These are phyloP conservation scores for Sinohyriopsis cumingii DNA, from an alignment of 2,888 invertebrate genomes.

Conservation along the genomic window DNA sequence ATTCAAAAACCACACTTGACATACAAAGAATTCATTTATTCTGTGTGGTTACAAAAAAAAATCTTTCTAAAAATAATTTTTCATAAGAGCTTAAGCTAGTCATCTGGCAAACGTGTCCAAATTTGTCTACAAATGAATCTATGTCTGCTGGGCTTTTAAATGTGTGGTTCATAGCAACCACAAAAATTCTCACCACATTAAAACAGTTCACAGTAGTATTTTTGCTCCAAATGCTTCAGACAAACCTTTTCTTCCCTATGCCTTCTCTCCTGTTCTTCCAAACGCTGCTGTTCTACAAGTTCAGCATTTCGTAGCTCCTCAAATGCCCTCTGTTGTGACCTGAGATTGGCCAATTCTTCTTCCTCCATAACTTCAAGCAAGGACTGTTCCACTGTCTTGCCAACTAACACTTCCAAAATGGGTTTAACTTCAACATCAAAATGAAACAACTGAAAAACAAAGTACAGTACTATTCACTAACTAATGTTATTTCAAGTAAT, in stretches of 20 bases:
- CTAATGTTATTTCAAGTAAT: background rate
- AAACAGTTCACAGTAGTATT: too few relatives aligned
- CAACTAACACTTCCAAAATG: constrained; percentile 89
- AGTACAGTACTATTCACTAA: constrained; percentile 3
- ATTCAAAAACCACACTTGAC: too few relatives aligned
- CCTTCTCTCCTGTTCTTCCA: constrained; percentile 84
- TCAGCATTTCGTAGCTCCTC: constrained; percentile 84
- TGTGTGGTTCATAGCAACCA: too few relatives aligned
- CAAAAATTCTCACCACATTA: too few relatives aligned
- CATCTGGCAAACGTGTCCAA: too few relatives aligned
- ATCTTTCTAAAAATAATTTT: too few relatives aligned
- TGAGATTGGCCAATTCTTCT: constrained; percentile 88
- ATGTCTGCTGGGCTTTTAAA: too few relatives aligned
- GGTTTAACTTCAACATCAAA: constrained; percentile 94
- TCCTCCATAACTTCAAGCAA: constrained; percentile 92
- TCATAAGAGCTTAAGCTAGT: too few relatives aligned
- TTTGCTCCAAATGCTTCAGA: background rate
- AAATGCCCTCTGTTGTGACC: constrained; percentile 85
- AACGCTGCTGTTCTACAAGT: constrained; percentile 84
- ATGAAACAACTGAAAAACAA: constrained; percentile 82
- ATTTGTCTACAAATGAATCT: too few relatives aligned
- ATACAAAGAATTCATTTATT: too few relatives aligned
- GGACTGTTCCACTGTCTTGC: constrained; percentile 91
- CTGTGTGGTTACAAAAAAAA: too few relatives aligned
- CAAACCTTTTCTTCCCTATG: constrained; percentile 70